Conservation (phyloP, 1,140 invertebrate genomes). For the Trinorchestia longiramus region DNA sequence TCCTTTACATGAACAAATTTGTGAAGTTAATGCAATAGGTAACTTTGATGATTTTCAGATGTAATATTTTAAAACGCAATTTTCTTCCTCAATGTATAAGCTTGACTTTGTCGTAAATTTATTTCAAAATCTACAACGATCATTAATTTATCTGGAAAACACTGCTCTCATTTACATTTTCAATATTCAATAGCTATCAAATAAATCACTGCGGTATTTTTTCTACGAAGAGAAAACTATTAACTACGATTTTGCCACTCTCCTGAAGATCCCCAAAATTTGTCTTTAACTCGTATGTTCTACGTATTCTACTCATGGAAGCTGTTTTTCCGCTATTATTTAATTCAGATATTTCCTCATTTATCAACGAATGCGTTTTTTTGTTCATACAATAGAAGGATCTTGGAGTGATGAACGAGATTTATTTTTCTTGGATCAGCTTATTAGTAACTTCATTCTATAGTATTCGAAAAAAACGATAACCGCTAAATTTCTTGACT, state of each 20-base stretch:
- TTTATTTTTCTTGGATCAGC: too few species aligned
- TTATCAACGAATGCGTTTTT: too few species aligned
- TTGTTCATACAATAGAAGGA: too few species aligned
- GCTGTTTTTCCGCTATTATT: too few species aligned
- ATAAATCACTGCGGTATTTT: not conserved
- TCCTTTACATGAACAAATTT: not conserved
- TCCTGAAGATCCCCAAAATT: not conserved
- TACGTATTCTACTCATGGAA: not conserved
- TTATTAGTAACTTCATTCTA: too few species aligned
- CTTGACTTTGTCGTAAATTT: not conserved
- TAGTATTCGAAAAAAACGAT: too few species aligned
- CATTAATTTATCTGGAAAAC: not conserved
- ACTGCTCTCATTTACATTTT: not conserved
- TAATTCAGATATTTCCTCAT: too few species aligned
- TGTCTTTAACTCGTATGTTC: not conserved
- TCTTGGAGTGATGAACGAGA: too few species aligned
- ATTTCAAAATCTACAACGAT: not conserved
- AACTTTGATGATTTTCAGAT: not conserved
- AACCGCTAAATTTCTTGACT: too few species aligned
- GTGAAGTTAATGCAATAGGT: not conserved
- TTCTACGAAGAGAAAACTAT: not conserved
- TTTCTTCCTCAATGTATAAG: not conserved
- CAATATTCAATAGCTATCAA: not conserved
- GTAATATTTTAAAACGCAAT: not conserved
- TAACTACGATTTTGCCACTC: not conserved